Evolutionary conservation across 2,888 invertebrate species (phyloP).

Genomic region (Lypha dubia): DNA sequence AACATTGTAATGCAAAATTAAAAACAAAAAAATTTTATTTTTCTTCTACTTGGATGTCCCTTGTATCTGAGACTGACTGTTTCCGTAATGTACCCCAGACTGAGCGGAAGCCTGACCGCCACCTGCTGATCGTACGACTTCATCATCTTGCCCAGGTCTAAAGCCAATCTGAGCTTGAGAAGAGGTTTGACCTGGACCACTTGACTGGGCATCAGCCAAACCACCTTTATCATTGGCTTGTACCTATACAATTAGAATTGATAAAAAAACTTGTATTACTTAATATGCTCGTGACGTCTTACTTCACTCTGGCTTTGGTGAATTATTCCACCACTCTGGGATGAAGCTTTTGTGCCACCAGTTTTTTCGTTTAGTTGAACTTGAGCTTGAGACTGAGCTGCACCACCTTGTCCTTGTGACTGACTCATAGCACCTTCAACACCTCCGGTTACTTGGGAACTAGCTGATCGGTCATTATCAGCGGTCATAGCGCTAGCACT

Average conservation of each 20-base stretch:
- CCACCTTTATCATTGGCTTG: conserved; percentile 92
- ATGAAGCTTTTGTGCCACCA: conserved; percentile 89
- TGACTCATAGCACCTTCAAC: conserved; percentile 90
- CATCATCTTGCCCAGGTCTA: conserved; percentile 87
- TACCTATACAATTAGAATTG: conserved; percentile 84
- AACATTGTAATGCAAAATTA: too few species aligned
- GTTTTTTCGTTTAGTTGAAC: conserved; percentile 90
- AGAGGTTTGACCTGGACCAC: conserved; percentile 92
- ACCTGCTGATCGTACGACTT: conserved; percentile 85
- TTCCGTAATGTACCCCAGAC: conserved; percentile 89
- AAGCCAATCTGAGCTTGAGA: conserved; percentile 95
- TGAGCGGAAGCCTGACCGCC: conserved; percentile 92
- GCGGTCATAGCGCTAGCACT: conserved; percentile 92
- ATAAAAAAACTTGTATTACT: neutral
- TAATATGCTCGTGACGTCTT: neutral
- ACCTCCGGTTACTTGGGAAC: conserved; percentile 86
- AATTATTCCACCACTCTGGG: conserved; percentile 89
- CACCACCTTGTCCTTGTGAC: conserved; percentile 89
- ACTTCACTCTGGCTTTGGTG: conserved; percentile 87
- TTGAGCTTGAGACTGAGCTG: conserved; percentile 90
- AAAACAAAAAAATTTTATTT: neutral
- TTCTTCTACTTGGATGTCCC: conserved; percentile 86
- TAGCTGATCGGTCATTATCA: conserved; percentile 89
- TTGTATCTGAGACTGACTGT: conserved; percentile 92
- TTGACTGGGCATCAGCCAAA: conserved; percentile 93